phyloP scores from a whole-genome alignment of 2,797 vertebrate genomes.

The Lacerta agilis region DNA sequence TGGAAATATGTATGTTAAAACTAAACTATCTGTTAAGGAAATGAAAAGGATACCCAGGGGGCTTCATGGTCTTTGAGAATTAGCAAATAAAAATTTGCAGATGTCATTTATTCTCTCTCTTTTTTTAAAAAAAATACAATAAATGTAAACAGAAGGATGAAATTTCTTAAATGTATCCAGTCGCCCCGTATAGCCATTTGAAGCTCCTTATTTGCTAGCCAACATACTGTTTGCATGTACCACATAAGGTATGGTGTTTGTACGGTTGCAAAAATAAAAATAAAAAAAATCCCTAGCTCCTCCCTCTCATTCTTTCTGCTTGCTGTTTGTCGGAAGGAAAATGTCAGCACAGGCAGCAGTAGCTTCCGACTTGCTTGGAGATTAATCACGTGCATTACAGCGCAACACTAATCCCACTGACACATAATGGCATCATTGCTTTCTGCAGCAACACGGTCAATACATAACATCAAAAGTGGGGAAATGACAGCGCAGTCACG shows the following conservation, averaged over 20 bases:
- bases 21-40: conserved; percentile 70
- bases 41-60: conserved; percentile 53
- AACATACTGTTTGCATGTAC: conserved; percentile 6
- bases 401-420: background rate
- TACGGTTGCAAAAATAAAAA: conserved; percentile 2
- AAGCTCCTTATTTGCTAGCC: conserved; percentile 40
- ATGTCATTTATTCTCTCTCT: conserved; percentile 52
- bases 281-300: conserved; percentile 3
- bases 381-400: conserved; percentile 3
- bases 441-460: background rate
- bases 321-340: background rate
- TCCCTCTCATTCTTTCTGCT: background rate
- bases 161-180: conserved; percentile 53
- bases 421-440: background rate
- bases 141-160: conserved; percentile 55
- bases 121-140: conserved; percentile 41
- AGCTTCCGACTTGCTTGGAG: background rate
- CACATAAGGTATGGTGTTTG: conserved; percentile 38
- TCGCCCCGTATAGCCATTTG: conserved; percentile 30
- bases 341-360: background rate
- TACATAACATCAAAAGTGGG: conserved; percentile 2
- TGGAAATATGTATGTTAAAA: conserved; percentile 64
- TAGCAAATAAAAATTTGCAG: conserved; percentile 68
- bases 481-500: background rate
- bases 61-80: conserved; percentile 66